Percentiles rank a stretch among this genome's conserved stretches.
phyloP scores from a whole-genome alignment of 2,888 invertebrate species.

The Euspilapteryx auroguttella region DNA sequence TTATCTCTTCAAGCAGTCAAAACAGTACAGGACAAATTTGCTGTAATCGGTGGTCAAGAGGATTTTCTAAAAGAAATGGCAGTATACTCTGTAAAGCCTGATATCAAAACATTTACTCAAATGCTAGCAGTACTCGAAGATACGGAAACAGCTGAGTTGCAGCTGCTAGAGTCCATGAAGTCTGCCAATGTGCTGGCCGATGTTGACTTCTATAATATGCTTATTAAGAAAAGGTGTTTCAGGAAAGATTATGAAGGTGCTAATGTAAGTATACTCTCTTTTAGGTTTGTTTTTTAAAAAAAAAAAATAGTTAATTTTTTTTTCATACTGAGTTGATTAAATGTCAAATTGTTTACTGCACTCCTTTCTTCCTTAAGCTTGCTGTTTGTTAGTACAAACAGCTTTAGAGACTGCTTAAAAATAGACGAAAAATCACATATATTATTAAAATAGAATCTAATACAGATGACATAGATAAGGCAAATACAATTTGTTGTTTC shows the following conservation, averaged over 20 bases:
- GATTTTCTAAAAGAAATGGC: constrained; percentile 80
- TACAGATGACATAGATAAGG: too few species aligned
- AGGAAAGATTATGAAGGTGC: constrained; percentile 71
- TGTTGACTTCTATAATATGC: constrained; percentile 81
- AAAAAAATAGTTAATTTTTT: too few species aligned
- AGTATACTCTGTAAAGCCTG: constrained; percentile 65
- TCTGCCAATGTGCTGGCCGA: constrained; percentile 66
- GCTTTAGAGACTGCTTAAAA: too few species aligned
- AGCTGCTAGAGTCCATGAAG: constrained; percentile 65
- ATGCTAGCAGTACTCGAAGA: constrained; percentile 73
- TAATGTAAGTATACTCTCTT: constrained; percentile 69
- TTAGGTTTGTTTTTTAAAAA: too few species aligned
- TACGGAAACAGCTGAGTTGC: constrained; percentile 67
- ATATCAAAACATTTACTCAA: constrained; percentile 78
- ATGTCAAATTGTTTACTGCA: too few species aligned
- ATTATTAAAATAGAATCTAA: too few species aligned
- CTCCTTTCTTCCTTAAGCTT: too few species aligned
- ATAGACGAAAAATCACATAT: too few species aligned
- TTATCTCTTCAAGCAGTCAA: constrained; percentile 60
- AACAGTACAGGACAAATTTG: constrained; percentile 67
- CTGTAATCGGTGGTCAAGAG: constrained; percentile 77
- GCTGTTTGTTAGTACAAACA: too few species aligned
- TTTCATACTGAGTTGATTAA: too few species aligned
- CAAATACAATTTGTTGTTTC: constrained; percentile 15
- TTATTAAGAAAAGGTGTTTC: constrained; percentile 79